These are phyloP conservation scores for Lepidochrysops patricia DNA, from an alignment of 2,888 invertebrate species.

Conservation along the genomic window DNA sequence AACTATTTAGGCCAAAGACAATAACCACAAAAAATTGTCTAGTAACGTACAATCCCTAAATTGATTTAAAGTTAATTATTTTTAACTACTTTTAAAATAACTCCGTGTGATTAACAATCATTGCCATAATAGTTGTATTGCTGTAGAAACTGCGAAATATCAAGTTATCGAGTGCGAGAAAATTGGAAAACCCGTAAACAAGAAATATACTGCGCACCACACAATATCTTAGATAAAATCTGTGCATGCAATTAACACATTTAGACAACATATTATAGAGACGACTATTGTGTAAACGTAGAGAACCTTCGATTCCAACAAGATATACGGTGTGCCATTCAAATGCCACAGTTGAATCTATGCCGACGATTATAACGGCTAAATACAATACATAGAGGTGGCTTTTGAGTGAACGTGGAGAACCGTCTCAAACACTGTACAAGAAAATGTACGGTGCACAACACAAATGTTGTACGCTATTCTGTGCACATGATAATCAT, in stretches of 20 bases:
- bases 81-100: too few relatives aligned
- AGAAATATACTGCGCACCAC: background rate
- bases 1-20: too few relatives aligned
- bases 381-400: background rate
- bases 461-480: too few relatives aligned
- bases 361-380: background rate
- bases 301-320: conserved; percentile 26
- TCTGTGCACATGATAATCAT: too few relatives aligned
- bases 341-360: background rate
- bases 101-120: background rate
- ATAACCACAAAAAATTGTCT: too few relatives aligned
- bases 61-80: too few relatives aligned
- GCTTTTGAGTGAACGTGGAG: background rate
- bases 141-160: background rate
- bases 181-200: background rate
- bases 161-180: background rate
- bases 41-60: too few relatives aligned
- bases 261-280: conserved; percentile 14
- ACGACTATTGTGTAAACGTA: conserved; percentile 21
- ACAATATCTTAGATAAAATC: background rate
- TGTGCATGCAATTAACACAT: background rate
- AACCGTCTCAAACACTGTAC: too few relatives aligned
- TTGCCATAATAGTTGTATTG: background rate
- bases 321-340: background rate
- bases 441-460: too few relatives aligned